A percentile compares a stretch with the other conserved stretches of the same genome.
Conservation (phyloP, 2,888 invertebrate species). For the Polyploca ridens region DNA sequence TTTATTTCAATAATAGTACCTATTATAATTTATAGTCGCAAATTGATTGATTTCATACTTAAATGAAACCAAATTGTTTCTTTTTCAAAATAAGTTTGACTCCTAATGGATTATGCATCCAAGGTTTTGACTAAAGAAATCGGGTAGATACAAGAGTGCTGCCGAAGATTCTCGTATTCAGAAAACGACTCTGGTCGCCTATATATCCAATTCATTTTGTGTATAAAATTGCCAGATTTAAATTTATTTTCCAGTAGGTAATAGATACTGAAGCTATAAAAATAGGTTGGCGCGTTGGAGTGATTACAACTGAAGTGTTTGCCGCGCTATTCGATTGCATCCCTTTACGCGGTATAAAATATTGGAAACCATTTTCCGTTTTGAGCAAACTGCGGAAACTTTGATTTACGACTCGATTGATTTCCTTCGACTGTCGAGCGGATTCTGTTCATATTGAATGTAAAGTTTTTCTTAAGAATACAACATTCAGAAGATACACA, state of each 20-base stretch:
- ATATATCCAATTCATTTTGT: no score
- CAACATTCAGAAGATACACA: neutral
- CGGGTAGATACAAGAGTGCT: no score
- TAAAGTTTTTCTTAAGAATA: neutral
- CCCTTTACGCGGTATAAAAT: conserved; percentile 27
- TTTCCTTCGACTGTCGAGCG: conserved; percentile 46
- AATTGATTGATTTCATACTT: no score
- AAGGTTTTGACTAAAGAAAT: no score
- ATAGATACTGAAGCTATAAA: neutral
- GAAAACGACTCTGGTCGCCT: no score
- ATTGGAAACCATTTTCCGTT: conserved; percentile 61
- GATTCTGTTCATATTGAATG: conserved; percentile 29
- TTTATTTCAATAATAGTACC: no score
- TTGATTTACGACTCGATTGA: conserved; percentile 51
- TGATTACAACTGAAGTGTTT: neutral
- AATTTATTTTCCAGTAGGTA: neutral
- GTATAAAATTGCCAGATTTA: neutral
- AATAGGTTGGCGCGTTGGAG: neutral
- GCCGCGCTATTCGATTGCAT: conserved; percentile 5
- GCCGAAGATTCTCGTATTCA: no score
- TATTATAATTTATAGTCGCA: no score
- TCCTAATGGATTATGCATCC: no score
- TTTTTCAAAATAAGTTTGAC: no score
- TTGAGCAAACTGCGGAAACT: conserved; percentile 41
- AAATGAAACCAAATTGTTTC: no score